Base-by-base conservation (phyloP, 1,140 invertebrate genomes). In the Aphaenogaster floridana region DNA sequence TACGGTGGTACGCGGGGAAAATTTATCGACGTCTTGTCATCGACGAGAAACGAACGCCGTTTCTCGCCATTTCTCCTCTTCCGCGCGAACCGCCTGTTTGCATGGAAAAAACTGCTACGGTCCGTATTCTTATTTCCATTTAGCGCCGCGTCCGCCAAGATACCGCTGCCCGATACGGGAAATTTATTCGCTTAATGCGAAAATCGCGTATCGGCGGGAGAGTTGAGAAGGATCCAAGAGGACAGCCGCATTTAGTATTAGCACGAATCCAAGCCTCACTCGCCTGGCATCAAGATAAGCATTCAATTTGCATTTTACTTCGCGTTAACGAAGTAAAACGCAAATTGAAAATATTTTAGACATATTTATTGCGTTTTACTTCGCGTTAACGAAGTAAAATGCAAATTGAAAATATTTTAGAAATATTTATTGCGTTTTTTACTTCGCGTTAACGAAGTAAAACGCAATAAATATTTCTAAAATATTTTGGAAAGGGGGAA, bases 1-100 rank as follows among this genome's bases (percentile, higher is more conserved):
- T 28, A 28, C 77, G 78, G 71, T n/a, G 13, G 13, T 7, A 48
- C 76, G 15, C 45, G 13, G 52, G 3, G 34, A 39, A 80, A 88
- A 88, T 86, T 61, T 83, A 86, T 83, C 86, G 78, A 68, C 54
- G 52, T 48, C n/a, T 79, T 54, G 54, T 68, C 48, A 21, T 69
- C 66, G 85, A 61, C 15, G 64, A 34, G 42, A 66, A 86, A 45
- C 45, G 34, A 9, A 9, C 5, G 6, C n/a, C 34, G 57, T 7
- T 28, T 28, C 28, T 28, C 45, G 52, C 2, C 8, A 9, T 21
- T 36, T 15, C 42, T 57, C 52, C 21, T 28, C 15, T 48, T 28
- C 21, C 68, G 68, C 42, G 9, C 39, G 15, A 63, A 59, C 54
- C 21, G 54, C 28, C 69, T 34, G 21, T 76, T 28, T 13, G 3